Evolutionary conservation across 1,140 invertebrate species (phyloP).

Genomic region (Rhyacophila brunnea): DNA sequence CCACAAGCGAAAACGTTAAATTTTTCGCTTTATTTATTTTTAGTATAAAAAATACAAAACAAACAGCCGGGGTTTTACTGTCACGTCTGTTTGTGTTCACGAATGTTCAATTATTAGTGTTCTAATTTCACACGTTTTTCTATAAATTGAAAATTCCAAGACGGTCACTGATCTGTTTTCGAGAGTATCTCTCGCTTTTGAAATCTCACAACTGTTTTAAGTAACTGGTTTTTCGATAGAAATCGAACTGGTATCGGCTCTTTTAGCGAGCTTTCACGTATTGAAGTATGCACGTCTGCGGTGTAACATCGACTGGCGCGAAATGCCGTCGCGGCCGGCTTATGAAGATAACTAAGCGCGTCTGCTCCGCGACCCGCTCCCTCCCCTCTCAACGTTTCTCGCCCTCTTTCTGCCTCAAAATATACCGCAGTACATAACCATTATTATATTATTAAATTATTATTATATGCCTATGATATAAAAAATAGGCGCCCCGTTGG

Average conservation of each 20-base stretch:
- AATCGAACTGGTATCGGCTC: slow-evolving; percentile 14
- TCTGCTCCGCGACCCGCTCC: no score
- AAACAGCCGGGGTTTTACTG: background rate
- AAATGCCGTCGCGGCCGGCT: background rate
- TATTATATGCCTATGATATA: no score
- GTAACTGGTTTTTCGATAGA: slow-evolving; percentile 18
- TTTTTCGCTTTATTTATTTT: no score
- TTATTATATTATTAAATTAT: no score
- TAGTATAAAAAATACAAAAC: no score
- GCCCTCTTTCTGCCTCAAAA: no score
- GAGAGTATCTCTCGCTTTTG: slow-evolving; percentile 8
- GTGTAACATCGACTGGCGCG: background rate
- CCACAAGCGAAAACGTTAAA: background rate
- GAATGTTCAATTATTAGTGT: background rate
- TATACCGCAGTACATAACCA: no score
- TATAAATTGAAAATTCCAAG: slow-evolving; percentile 1
- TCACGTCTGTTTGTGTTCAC: background rate
- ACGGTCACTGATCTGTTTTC: slow-evolving; percentile 18
- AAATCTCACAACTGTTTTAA: slow-evolving; percentile 1
- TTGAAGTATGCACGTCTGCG: background rate
- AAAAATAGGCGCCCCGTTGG: no score
- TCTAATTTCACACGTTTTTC: no score
- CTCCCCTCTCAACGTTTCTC: no score
- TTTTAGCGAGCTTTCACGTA: slow-evolving; percentile 8
- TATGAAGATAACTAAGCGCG: no score